These are phyloP conservation scores for Cryptosula pallasiana DNA, from an alignment of 2,888 invertebrate species.

Conservation along the genomic window DNA sequence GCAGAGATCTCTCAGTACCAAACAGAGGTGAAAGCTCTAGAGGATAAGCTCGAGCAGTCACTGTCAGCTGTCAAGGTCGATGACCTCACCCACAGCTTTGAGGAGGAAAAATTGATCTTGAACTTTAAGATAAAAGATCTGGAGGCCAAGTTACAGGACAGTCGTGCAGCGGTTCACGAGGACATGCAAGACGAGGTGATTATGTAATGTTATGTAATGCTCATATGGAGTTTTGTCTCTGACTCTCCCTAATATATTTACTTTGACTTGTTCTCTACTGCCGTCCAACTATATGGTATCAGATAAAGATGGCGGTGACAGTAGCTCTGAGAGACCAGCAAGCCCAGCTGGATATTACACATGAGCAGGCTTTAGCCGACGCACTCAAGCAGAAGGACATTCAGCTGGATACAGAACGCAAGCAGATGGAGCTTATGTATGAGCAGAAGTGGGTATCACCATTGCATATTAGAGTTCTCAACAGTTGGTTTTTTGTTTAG, in stretches of 20 bases:
- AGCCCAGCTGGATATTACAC: background rate
- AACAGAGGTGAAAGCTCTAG: background rate
- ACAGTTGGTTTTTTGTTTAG: too few species aligned
- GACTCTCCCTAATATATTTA: background rate
- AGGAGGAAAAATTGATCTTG: background rate
- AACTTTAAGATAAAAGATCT: conserved; percentile 14
- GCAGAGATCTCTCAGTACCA: background rate
- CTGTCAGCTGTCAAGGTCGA: background rate
- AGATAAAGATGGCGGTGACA: conserved; percentile 3
- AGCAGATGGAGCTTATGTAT: background rate
- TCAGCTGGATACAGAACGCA: background rate
- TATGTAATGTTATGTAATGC: background rate
- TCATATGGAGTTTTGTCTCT: background rate
- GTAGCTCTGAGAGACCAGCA: conserved; percentile 2
- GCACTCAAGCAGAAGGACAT: background rate
- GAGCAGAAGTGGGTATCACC: conserved; percentile 14
- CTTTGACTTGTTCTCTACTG: background rate
- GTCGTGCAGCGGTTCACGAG: background rate
- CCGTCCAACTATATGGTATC: too few species aligned
- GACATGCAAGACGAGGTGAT: background rate
- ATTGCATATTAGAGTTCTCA: too few species aligned
- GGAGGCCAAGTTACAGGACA: conserved; percentile 6
- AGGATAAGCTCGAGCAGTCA: background rate
- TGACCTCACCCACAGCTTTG: conserved; percentile 3
- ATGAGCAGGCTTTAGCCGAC: background rate